phyloP scores from a whole-genome alignment of 2,113 vertebrate genomes.

The Poeciliopsis retropinna region DNA sequence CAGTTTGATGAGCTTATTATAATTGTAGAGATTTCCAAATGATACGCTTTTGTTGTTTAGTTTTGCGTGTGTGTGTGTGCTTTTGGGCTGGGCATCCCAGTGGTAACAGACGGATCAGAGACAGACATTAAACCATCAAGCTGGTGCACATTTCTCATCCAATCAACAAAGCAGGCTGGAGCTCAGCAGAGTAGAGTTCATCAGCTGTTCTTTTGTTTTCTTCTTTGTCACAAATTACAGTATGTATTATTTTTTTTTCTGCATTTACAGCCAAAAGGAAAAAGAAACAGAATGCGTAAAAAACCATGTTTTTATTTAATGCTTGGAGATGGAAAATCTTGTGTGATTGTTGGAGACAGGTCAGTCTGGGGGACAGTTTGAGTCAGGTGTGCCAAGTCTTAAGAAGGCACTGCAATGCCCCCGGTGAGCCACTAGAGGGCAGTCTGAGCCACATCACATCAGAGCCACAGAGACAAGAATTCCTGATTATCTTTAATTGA shows the following conservation, averaged over 20 bases:
- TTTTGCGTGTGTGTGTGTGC: slow-evolving; percentile 54
- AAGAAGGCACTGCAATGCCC: slow-evolving; percentile 76
- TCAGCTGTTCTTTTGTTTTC: slow-evolving; percentile 9
- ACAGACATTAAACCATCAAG: slow-evolving; percentile 39
- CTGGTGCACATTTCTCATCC: slow-evolving; percentile 46
- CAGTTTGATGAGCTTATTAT: slow-evolving; percentile 63
- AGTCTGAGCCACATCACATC: slow-evolving; percentile 43
- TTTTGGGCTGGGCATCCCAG: slow-evolving; percentile 44
- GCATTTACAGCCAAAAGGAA: slow-evolving; percentile 27
- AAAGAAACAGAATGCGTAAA: neutral
- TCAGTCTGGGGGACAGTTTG: slow-evolving; percentile 40
- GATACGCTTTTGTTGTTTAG: neutral
- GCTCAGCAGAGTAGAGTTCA: slow-evolving; percentile 63
- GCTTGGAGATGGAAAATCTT: slow-evolving; percentile 44
- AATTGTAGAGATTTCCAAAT: slow-evolving; percentile 13
- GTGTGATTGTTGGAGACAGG: slow-evolving; percentile 39
- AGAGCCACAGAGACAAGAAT: slow-evolving; percentile 20
- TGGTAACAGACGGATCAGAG: slow-evolving; percentile 35
- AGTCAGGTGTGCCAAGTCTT: slow-evolving; percentile 63
- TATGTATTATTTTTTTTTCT: slow-evolving; percentile 32
- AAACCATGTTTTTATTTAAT: slow-evolving; percentile 29
- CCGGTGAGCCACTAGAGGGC: slow-evolving; percentile 63
- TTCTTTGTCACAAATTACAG: slow-evolving; percentile 63
- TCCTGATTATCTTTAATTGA: slow-evolving; percentile 49
- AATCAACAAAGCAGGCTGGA: slow-evolving; percentile 69